Evolutionary conservation across 2,888 invertebrate species (phyloP), one percentile per base, ranked within the genome.

Genomic region (Meteorus cinctellus): DNA sequence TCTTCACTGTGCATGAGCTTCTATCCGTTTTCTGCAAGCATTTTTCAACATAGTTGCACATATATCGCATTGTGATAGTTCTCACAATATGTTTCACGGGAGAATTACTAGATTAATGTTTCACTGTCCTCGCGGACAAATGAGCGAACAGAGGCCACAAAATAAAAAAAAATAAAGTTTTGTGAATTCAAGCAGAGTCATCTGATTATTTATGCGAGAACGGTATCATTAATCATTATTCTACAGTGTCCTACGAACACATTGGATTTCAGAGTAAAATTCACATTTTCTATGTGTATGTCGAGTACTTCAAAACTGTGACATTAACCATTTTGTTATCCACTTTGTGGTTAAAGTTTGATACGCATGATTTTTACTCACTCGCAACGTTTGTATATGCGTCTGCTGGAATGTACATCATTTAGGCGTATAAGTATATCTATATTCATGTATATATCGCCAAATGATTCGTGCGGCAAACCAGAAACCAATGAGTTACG

Each of bases 401-500:
- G 19, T 62, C 27, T 36, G 19, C 60, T 73, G 76, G 72, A 67
- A 74, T 27, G 51, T 69, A 19, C 55, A 55, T 55, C 19, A 55
- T 55, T 55, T 19, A 55, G 19, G 8, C 41, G 12, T 69, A 72
- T 63, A 19, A 48, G 75, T 72, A 67, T 19, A 29, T 27, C n/a
- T 71, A 48, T 31, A 72, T 72, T 75, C 63, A 12, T 72, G 62
- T 74, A 78, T 68, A 48, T 55, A 72, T 62, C 65, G 59, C 65
- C 71, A 69, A 66, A 67, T 76, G 63, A 74, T 63, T 73, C 74
- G 75, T 69, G 76, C 45, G 65, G 63, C 34, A 72, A 77, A 69
- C 68, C 74, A 77, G 60, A 65, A 70, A 75, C 76, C 80, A 74
- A 81, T 81, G 75, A 81, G 81, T 81, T 81, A 80, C 75, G 74